These are phyloP conservation scores for Philopotamus ludificatus DNA, from an alignment of 1,140 invertebrate genomes.

Conservation along the genomic window DNA sequence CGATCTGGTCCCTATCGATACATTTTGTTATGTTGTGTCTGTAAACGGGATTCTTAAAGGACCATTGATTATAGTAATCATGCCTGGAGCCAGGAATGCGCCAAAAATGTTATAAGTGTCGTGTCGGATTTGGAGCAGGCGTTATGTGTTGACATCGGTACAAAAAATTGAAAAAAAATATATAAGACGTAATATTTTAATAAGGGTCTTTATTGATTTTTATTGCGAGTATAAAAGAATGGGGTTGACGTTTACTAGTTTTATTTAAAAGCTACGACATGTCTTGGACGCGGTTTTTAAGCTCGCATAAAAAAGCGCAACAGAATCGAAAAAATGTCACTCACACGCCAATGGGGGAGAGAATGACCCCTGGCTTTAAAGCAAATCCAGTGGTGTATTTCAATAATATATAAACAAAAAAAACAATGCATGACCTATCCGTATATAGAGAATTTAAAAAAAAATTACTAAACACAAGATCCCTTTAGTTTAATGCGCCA, in stretches of 20 bases:
- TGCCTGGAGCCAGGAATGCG: conserved; percentile 26
- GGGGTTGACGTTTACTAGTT: too few species aligned
- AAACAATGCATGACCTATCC: not conserved
- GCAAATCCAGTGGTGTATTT: not conserved
- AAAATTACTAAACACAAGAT: conserved; percentile 3
- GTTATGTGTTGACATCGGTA: conserved; percentile 19
- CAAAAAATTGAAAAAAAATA: conserved; percentile 28
- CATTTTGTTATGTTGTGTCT: conserved; percentile 18
- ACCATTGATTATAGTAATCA: conserved; percentile 39
- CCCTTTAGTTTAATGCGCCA: conserved; percentile 7
- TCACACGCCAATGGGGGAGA: conserved; percentile 24
- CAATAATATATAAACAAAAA: not conserved
- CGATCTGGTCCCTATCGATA: not conserved
- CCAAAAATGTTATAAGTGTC: conserved; percentile 34
- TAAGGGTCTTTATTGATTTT: too few species aligned
- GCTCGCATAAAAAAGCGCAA: conserved; percentile 30
- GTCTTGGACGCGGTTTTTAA: conserved; percentile 25
- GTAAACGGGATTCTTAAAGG: conserved; percentile 33
- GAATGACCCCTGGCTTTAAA: conserved; percentile 15
- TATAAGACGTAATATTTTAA: too few species aligned
- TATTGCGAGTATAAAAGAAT: too few species aligned
- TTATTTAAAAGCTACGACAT: conserved; percentile 26
- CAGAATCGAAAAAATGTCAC: conserved; percentile 32
- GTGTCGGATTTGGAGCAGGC: conserved; percentile 20
- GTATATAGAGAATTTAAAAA: not conserved